Evolutionary conservation across 2,797 vertebrate species (phyloP).

Genomic region (Sebastes vulpes): DNA sequence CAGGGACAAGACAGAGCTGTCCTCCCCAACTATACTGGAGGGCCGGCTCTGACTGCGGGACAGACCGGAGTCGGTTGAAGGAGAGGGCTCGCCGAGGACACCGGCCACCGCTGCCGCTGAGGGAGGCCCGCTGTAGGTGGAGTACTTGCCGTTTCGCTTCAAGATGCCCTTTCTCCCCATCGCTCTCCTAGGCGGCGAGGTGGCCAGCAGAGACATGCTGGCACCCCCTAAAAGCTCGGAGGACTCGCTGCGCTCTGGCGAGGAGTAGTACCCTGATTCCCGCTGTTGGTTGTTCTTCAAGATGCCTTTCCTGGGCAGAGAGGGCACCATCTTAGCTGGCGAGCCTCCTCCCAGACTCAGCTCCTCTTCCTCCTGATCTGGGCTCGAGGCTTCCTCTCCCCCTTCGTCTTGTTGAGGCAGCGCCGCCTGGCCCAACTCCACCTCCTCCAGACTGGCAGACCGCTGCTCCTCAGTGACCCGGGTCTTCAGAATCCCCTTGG

Average conservation of each 20-base stretch:
- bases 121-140: constrained; percentile 84
- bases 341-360: constrained; percentile 79
- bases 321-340: constrained; percentile 87
- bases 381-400: constrained; percentile 82
- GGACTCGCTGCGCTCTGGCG: constrained; percentile 96
- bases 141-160: constrained; percentile 97
- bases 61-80: constrained; percentile 86
- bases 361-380: constrained; percentile 83
- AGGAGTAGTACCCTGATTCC: constrained; percentile 99
- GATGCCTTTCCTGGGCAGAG: constrained; percentile 97
- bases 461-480: constrained; percentile 92
- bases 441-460: constrained; percentile 89
- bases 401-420: constrained; percentile 79
- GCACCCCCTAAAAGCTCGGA: constrained; percentile 91
- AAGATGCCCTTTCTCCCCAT: constrained; percentile 95
- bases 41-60: constrained; percentile 96
- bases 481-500: constrained; percentile 97
- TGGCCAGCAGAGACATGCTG: constrained; percentile 80
- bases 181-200: constrained; percentile 86
- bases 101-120: constrained; percentile 72
- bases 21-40: constrained; percentile 94
- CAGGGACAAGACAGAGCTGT: constrained; percentile 88
- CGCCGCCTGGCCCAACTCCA: constrained; percentile 85
- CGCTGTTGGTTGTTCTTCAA: constrained; percentile 98
- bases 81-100: constrained; percentile 79